phyloP scores from a whole-genome alignment of 2,113 vertebrate species.

The Tichodroma muraria region DNA sequence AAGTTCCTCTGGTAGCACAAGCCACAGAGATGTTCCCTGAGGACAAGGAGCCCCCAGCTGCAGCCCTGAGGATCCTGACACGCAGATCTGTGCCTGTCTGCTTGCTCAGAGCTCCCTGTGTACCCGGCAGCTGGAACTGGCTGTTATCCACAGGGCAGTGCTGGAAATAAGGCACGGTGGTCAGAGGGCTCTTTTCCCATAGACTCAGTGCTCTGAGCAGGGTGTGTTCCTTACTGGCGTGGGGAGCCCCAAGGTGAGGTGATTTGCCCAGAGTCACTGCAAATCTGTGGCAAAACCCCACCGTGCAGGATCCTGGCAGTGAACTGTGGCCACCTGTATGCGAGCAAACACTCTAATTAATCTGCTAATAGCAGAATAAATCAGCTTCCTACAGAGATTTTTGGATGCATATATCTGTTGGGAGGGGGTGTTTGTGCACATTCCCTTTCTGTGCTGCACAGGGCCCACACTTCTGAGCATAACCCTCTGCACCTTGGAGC shows the following conservation, averaged over 20 bases:
- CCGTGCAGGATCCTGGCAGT: not conserved
- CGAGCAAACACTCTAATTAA: not conserved
- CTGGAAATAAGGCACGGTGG: not conserved
- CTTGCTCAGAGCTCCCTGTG: not conserved
- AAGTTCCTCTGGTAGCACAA: not conserved
- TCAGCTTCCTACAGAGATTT: not conserved
- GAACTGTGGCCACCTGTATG: not conserved
- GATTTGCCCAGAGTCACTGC: not conserved
- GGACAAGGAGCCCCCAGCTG: not conserved
- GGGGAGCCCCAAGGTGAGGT: not conserved
- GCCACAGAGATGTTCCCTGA: not conserved
- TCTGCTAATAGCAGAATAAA: not conserved
- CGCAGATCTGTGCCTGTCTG: not conserved
- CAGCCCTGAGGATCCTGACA: not conserved
- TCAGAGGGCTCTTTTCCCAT: not conserved
- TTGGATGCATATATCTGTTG: rapidly evolving
- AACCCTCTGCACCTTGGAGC: not conserved
- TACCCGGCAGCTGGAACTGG: not conserved
- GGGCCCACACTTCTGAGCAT: not conserved
- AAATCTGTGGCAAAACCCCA: not conserved
- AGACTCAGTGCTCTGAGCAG: not conserved
- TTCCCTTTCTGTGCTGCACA: not conserved
- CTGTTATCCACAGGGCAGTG: not conserved
- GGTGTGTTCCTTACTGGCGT: not conserved
- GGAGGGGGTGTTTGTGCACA: too few relatives aligned